These are phyloP conservation scores for Microplitis demolitor DNA, from an alignment of 1,140 invertebrate species.

Conservation along the genomic window DNA sequence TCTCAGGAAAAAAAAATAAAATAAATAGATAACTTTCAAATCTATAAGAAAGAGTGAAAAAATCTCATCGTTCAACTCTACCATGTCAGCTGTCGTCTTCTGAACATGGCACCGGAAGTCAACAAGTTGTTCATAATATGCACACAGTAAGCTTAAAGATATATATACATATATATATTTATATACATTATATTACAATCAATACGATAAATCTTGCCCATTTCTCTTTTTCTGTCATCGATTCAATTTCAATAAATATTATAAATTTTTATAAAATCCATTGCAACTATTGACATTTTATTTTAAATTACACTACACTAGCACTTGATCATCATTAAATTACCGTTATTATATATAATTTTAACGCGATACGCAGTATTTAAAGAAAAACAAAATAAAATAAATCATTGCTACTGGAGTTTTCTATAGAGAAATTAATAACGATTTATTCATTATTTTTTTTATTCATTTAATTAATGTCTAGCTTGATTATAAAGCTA, in stretches of 20 bases:
- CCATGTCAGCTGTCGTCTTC: background rate
- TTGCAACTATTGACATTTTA: too few relatives aligned
- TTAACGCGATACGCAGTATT: background rate
- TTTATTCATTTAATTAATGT: background rate
- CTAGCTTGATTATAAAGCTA: background rate
- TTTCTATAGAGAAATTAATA: background rate
- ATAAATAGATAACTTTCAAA: background rate
- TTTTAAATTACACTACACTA: too few relatives aligned
- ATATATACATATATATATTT: background rate
- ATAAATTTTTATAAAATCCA: too few relatives aligned
- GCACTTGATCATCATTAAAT: constrained; percentile 4
- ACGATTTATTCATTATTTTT: background rate
- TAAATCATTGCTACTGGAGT: constrained; percentile 17
- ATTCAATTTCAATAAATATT: too few relatives aligned
- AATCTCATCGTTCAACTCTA: background rate
- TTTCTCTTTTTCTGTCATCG: too few relatives aligned
- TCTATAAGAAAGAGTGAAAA: background rate
- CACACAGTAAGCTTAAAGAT: background rate
- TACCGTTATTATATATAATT: constrained; percentile 19
- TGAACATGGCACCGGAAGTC: background rate
- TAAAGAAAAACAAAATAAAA: constrained; percentile 13
- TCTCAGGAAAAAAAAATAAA: background rate
- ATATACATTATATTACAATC: too few relatives aligned
- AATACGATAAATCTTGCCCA: too few relatives aligned
- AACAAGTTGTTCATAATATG: too few relatives aligned